Evolutionary conservation across 2,797 vertebrate species (phyloP), one percentile per base, ranked within the genome.

Genomic region (Amblyopsis hoosieri): DNA sequence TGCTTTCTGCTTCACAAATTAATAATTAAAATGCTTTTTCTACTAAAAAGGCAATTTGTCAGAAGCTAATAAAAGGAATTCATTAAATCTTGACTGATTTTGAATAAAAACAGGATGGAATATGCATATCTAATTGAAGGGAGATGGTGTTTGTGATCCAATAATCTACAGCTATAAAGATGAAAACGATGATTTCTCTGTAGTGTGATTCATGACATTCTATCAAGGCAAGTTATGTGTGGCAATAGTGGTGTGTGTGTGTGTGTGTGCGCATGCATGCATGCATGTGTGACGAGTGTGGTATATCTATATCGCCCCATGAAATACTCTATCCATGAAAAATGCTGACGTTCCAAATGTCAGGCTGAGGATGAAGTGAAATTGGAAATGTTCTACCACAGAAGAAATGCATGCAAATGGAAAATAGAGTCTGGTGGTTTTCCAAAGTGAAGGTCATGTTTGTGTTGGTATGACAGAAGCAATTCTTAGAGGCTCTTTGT

Each of bases 71-170:
- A 83, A 86, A 88, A 76, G 66, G 77, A 87, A 86, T 80, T 71
- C 68, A 84, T 87, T 89, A 80, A 85, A 84, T 79, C 76, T 78
- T 69, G 76, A 81, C 77, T 76, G 82, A 85, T 77, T 86, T 84
- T 67, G 75, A 82, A 78, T 75, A 54, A 72, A 81, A 86, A 82
- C 66, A 65, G 60, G 15, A 49, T 54, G 48, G 60, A 83, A 80
- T 86, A 67, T 74, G 70, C 75, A 72, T 82, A 67, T 45, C 52
- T 78, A 81, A 83, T 82, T 79, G 65, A 83, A 84, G 82, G 57
- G 52, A 74, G 66, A 78, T 56, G 19, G 76, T 64, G 69, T 78
- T 81, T 57, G 71, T 84, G 73, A 73, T 81, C 71, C 64, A 81
- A 80, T 75, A 60, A 82, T 75, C 62, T 68, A 76, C 12, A 51